Evolutionary conservation across 2,113 vertebrate genomes (phyloP), one percentile per base, ranked within the genome.

Genomic region (Gallinago paraguaiae): DNA sequence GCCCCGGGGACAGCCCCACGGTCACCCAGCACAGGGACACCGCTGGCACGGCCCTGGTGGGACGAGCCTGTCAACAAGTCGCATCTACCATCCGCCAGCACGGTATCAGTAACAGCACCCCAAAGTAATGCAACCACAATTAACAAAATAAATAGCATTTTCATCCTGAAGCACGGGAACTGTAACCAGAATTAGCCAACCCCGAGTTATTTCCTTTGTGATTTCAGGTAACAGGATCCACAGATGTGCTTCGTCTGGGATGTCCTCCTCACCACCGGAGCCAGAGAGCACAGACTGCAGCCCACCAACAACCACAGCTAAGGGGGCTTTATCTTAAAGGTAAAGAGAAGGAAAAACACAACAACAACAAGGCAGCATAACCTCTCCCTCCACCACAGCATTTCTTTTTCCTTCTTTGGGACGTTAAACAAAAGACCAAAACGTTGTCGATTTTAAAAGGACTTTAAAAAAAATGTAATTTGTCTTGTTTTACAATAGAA

Each of bases 101-200:
- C 0, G 0, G 5, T 0, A 11, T 0, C 3, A 28, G 11, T 5
- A 27, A 54, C 60, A 10, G 39, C 59, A 41, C 23, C 12, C 30
- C 17, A 11, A 11, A 7, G 7, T 24, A 30, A 79, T 0, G 0
- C 35, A 23, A 6, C 20, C 5, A 8, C 12, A 4, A 1, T 9
- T 11, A 9, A 4, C 10, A 7, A 28, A 7, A 17, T 3, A 35
- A 69, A 8, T 0, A 5, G 8, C 12, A 6, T 41, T 72, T 27
- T 22, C 27, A 3, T 7, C 11, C 4, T 12, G 17, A 12, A 61
- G 24, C 33, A 10, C 1, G 31, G 70, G 67, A 89, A 39, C n/a
- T 2, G n/a, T 6, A 15, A 24, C 46, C 46, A 46, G 19, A 46
- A 22, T 22, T 46, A 20, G 46, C 46, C 46, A 20, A 46, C 46